Base-by-base conservation (phyloP, 1,140 invertebrate genomes). In the Euura saliciscinereae region DNA sequence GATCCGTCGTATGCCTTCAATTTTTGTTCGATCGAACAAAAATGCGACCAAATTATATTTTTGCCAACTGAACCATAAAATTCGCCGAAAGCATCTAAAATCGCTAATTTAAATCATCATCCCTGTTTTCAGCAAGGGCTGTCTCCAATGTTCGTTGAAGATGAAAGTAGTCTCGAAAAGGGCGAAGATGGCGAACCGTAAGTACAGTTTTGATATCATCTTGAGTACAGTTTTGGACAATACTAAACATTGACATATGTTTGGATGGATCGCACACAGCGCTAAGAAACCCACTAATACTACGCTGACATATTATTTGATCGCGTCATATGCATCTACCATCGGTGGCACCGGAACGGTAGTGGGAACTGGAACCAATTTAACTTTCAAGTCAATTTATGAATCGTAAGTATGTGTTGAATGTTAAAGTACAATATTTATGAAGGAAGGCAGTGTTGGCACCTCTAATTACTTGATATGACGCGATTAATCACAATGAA, bases 361-460 rank as follows among this genome's bases (percentile, higher is more conserved):
- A 2, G 96, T 96, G 2, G 97, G 96, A 4, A 96, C 96, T 1
- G 94, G 93, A 4, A 96, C 96, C 43, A 98, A 98, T 86, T 89
- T 97, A 8, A 94, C 96, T 1, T 92, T 97, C 74, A 95, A 94
- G 82, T 94, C 92, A 10, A 91, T 93, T 70, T 91, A 91, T 71
- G 92, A 94, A 73, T 86, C 3, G 51, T 59, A 59, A 59, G 51
- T 59, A n/a, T 59, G 6, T 59, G 28, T 28, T 28, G 28, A 28
- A 28, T 28, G 28, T 28, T 0, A 28, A 28, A 28, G 28, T 28
- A 28, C 28, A 0, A 28, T 28, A 28, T 28, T 28, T 28, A 28
- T 28, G 28, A 28, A 28, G 28, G 28, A 28, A 28, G 28, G 28
- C 28, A 28, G 28, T 28, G 28, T 28, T 28, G 28, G 28, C 28